Base-by-base conservation (phyloP, 1,140 invertebrate species). In the Zelostemma sp. region DNA sequence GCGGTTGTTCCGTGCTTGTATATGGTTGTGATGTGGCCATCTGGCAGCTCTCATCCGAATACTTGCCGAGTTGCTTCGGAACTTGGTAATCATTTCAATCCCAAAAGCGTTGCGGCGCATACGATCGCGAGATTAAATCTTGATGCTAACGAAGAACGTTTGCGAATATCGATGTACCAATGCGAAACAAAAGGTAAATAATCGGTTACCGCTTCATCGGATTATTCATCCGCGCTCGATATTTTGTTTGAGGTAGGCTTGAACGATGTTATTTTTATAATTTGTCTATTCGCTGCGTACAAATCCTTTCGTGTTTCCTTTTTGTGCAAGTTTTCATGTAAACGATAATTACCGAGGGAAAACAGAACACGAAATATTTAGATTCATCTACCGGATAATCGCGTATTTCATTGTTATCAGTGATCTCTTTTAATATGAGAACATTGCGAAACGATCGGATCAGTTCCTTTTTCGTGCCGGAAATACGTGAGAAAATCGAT, bases 51-150 rank as follows among this genome's bases (percentile, higher is more conserved):
- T 63, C 72, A 71, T 68, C 60, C 72, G 61, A 73, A 68, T 73
- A 60, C 72, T 70, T 65, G 54, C 53, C 43, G 51, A 62, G 54
- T 63, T 68, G 72, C 63, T 70, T 68, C 60, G 40, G 63, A 58
- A 55, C 50, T 50, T 51, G 60, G 59, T 67, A 72, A 72, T 67
- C 69, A 72, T 72, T 72, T 59, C 55, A 72, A 72, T 72, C 69
- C 60, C 64, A 47, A 72, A 72, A 67, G 64, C 69, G 63, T 72
- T 72, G 69, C 64, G 64, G 64, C 60, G 63, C 69, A 72, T 72
- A 72, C 68, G 56, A 77, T 73, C 68, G 63, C 54, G 59, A 61
- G 64, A 77, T 73, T 73, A 68, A 73, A 68, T 74, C 70, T 65
- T 63, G 56, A 59, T 56, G 59, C 63, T 71, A 71, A 72, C 62